These are phyloP conservation scores for Protophormia terraenovae DNA, from an alignment of 2,888 invertebrate genomes.

Conservation along the genomic window DNA sequence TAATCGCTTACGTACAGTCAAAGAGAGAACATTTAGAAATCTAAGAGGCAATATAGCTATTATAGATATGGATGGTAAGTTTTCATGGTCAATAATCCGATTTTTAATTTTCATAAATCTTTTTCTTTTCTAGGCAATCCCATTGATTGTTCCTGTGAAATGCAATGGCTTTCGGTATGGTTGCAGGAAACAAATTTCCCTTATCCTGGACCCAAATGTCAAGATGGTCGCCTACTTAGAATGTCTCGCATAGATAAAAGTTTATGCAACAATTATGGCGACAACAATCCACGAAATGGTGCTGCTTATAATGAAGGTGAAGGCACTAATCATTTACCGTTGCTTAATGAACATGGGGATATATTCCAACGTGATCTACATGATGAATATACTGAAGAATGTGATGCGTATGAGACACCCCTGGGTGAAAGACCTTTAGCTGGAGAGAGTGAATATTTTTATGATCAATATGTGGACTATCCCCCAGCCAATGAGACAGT, in stretches of 20 bases:
- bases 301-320: constrained; percentile 54
- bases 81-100: no score
- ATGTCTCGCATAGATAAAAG: constrained; percentile 87
- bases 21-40: constrained; percentile 88
- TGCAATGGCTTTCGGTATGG: constrained; percentile 93
- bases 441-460: constrained; percentile 91
- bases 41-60: constrained; percentile 91
- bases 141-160: constrained; percentile 89
- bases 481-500: constrained; percentile 81
- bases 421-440: constrained; percentile 85
- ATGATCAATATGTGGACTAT: constrained; percentile 91
- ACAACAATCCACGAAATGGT: constrained; percentile 73
- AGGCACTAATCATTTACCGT: constrained; percentile 82
- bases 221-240: constrained; percentile 89
- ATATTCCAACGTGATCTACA: constrained; percentile 84
- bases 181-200: constrained; percentile 87
- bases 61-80: constrained; percentile 90
- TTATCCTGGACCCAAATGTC: constrained; percentile 87
- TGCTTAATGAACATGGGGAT: constrained; percentile 87
- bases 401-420: constrained; percentile 76
- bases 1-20: constrained; percentile 88
- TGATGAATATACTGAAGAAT: constrained; percentile 82
- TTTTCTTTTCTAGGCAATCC: constrained; percentile 87
- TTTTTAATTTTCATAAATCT: no score
- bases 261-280: constrained; percentile 83